Base-by-base conservation (phyloP, 2,888 invertebrate genomes). In the Clepsis dumicolana region DNA sequence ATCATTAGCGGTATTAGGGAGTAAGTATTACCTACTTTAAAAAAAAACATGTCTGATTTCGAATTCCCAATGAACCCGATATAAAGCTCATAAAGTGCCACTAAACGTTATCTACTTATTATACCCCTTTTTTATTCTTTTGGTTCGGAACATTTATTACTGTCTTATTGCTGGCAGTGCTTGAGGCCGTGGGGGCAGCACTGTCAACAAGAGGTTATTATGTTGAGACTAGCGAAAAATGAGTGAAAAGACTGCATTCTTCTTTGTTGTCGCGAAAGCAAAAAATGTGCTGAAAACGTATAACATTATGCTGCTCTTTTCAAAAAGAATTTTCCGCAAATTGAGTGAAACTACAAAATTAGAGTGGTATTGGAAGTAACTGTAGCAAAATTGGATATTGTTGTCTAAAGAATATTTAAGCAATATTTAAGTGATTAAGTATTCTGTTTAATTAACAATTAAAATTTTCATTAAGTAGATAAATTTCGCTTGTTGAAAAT, bases 61-160 rank as follows among this genome's bases (percentile, higher is more conserved):
- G 79, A 79, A 71, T 67, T 74, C 72, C 71, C 76, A 74, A 77
- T 85, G 82, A 85, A 35, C 35, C 41, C 14, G 89, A 87, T 87
- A 89, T 90, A 86, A 86, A 91, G 86, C 84, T 87, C 77, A 71
- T 80, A 84, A n/a, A 88, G 87, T 77, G 86, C 81, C 84, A 82
- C 86, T 88, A 83, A 87, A 89, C 89, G 88, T 89, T 90, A 90
- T 91, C 90, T 83, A 89, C 89, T 91, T 90, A 89, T 88, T 86
- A 89, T 89, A 86, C 86, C 83, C 82, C 77, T 87, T 91, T n/a
- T 90, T 87, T 69, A 53, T 44, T 82, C 86, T 88, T 90, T 88
- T 84, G 81, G 86, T 86, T 85, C 88, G 81, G 89, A 92, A 89
- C 92, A 91, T 93, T 93, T 92, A 93, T 93, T 92, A 93, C 92